phyloP scores from a whole-genome alignment of 2,113 vertebrate species.

The Megaceryle torquata region DNA sequence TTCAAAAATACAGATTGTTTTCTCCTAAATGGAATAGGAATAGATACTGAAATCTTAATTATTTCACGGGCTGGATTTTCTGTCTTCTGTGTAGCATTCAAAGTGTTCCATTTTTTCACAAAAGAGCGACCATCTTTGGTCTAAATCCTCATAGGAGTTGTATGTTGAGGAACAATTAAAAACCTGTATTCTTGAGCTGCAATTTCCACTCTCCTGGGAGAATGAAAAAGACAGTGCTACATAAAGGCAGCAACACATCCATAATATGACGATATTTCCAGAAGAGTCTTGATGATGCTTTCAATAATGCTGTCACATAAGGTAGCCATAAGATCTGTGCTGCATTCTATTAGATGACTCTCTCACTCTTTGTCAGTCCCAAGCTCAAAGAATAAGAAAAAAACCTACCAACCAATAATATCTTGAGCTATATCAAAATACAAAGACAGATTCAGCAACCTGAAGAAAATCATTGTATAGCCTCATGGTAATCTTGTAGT shows the following conservation, averaged over 20 bases:
- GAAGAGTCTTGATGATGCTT: not conserved
- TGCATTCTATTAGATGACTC: accelerated
- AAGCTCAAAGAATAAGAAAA: not conserved
- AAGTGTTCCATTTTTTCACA: not conserved
- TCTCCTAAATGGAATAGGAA: not conserved
- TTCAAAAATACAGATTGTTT: not conserved
- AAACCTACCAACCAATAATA: not conserved
- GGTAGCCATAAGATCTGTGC: not conserved
- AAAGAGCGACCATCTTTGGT: not conserved
- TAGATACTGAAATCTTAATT: not conserved
- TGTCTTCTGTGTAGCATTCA: not conserved
- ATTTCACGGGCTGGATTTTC: not conserved
- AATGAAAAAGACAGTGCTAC: not conserved
- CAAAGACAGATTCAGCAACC: not conserved
- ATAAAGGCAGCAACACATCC: not conserved
- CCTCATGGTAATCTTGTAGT: not conserved
- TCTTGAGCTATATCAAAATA: not conserved
- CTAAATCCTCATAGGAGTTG: not conserved
- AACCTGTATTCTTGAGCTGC: not conserved
- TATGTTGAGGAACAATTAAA: not conserved
- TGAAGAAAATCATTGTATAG: not conserved
- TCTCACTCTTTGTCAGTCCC: not conserved
- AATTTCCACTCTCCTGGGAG: not conserved
- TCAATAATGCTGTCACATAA: not conserved
- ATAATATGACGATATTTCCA: not conserved